Evolutionary conservation across 35 echinoderm and acorn worm species (phyloP), one percentile per base, ranked within the genome.

Genomic region (Ophioderma brevispina): DNA sequence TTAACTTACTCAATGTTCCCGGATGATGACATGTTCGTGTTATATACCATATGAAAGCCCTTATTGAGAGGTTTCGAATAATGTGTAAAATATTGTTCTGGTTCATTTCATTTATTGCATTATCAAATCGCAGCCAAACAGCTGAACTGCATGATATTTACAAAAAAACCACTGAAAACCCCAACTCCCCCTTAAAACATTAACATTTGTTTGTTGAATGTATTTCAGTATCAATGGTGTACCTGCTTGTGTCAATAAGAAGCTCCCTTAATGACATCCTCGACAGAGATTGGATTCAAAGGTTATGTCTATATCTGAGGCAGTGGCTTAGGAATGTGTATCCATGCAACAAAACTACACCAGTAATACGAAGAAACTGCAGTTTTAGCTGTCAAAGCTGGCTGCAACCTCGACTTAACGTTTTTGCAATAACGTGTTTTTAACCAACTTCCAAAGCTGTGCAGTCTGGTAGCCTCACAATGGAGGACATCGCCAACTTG

Each of bases 241-340:
- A 23, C 97, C 97, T 35, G 87, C 97, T 18, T 99, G 97, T 78
- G 94, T 88, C 13, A 93, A 93, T 87, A 85, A 92, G 42, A 38
- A 86, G 3, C 85, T 99, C 19, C n/a, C 88, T 99, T 36, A 99
- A 59, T n/a, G 89, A 91, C 38, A 95, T 99, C 33, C 84, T 99
- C 0, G 82, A 86, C 79, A 14, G 89, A 93, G 21, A 95, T 94
- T 90, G 93, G 93, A 19, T 99, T 99, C 85, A 90, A 84, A 42
- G 97, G 97, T 35, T 99, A 99, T 56, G 93, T 99, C n/a, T 15
- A 91, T 99, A 46, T 95, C 94, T 32, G 97, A 99, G 32, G 87
- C 93, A 55, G 56, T 33, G 2, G 97, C 97, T 0, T 39, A 95
- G 31, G 97, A 99, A 41, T 75, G 59, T 37, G 87, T 93, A 77